Evolutionary conservation across 1,140 invertebrate species (phyloP).

Genomic region (Sinella curviseta): DNA sequence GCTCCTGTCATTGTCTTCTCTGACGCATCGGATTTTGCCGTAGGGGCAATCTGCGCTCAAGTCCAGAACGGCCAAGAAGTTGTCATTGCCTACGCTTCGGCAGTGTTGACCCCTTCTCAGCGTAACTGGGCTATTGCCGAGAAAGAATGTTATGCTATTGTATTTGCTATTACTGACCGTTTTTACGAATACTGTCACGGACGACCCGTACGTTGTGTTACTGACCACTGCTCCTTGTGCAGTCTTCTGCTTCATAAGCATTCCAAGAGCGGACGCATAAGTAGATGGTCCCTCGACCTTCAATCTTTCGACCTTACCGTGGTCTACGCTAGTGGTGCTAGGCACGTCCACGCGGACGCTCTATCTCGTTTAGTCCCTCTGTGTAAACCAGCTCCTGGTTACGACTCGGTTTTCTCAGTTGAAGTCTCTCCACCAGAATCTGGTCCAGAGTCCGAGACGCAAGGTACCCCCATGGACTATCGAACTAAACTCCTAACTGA

Average conservation of each 20-base stretch:
- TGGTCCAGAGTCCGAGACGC: background rate
- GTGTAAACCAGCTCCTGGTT: background rate
- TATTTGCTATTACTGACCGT: background rate
- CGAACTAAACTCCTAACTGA: background rate
- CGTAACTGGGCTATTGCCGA: background rate
- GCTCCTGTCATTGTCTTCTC: background rate
- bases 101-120: background rate
- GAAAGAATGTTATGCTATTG: background rate
- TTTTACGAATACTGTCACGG: background rate
- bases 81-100: background rate
- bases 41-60: slow-evolving; percentile 28
- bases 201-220: background rate
- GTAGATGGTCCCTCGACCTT: background rate
- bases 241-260: background rate
- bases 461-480: background rate
- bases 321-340: background rate
- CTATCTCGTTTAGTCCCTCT: background rate
- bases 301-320: background rate
- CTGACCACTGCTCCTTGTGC: background rate
- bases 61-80: background rate
- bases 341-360: background rate
- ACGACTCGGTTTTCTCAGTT: background rate
- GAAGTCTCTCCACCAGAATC: background rate
- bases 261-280: background rate
- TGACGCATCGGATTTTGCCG: background rate